phyloP scores from a whole-genome alignment of 2,113 vertebrate species.

The Typhlomys cinereus region DNA sequence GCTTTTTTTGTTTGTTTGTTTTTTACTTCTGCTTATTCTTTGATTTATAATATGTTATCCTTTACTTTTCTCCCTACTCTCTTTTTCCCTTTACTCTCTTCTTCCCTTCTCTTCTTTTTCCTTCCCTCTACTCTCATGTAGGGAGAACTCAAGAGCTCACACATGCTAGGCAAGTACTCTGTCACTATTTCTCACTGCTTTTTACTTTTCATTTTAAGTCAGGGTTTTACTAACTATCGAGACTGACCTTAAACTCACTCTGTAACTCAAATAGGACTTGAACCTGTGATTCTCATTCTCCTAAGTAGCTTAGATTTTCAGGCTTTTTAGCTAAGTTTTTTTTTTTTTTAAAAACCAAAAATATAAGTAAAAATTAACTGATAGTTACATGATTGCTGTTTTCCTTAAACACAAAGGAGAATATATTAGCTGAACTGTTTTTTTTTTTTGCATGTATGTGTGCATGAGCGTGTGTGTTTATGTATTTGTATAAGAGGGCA shows the following conservation, averaged over 20 bases:
- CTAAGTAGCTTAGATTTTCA: neutral
- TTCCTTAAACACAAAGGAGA: neutral
- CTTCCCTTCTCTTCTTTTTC: no score
- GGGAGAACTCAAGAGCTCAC: neutral
- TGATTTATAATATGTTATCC: neutral
- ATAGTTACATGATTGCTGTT: conserved; percentile 4
- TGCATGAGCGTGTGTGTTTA: no score
- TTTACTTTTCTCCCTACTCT: neutral
- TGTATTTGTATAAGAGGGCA: no score
- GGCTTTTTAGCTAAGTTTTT: conserved; percentile 12
- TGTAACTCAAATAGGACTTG: neutral
- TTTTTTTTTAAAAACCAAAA: conserved; percentile 26
- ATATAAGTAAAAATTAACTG: conserved; percentile 25
- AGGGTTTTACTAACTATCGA: neutral
- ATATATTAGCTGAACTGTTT: conserved; percentile 29
- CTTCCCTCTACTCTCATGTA: no score
- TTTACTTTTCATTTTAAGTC: neutral
- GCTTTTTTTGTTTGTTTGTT: conserved; percentile 21
- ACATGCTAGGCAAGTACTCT: neutral
- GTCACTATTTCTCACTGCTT: neutral
- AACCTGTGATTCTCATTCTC: neutral
- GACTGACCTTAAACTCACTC: neutral
- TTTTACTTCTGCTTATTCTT: neutral
- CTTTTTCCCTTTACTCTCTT: no score
- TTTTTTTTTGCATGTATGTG: no score